Evolutionary conservation across 2,888 invertebrate species (phyloP).

Genomic region (Eupsilia transversa): DNA sequence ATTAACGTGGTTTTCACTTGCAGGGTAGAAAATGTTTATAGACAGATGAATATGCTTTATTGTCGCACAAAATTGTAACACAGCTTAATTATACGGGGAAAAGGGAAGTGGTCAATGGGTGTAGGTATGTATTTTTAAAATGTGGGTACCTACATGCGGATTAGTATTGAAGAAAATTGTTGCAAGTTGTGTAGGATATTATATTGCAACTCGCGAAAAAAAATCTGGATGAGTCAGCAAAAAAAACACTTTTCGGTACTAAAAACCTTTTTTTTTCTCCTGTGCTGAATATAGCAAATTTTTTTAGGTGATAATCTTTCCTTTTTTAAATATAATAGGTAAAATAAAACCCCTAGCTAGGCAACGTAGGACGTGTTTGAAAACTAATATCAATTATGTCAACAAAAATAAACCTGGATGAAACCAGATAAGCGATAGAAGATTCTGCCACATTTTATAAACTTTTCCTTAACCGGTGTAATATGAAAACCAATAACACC

Average conservation of each 20-base stretch:
- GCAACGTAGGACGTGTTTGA: not conserved
- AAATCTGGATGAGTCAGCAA: not conserved
- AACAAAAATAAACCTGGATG: constrained; percentile 9
- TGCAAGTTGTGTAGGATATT: not conserved
- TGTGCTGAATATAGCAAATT: not conserved
- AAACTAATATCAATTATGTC: constrained; percentile 11
- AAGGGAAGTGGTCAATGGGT: not conserved
- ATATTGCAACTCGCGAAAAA: too few relatives aligned
- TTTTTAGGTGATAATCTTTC: not conserved
- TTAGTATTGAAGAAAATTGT: not conserved
- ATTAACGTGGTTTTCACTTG: constrained; percentile 49
- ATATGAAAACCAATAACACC: constrained; percentile 56
- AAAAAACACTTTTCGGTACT: not conserved
- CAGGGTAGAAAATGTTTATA: constrained; percentile 3
- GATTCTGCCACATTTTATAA: constrained; percentile 42
- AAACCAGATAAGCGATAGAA: constrained; percentile 15
- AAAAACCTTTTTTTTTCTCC: not conserved
- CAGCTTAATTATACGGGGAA: not conserved
- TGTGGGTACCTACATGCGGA: not conserved
- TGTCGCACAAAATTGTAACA: not conserved
- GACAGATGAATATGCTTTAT: constrained; percentile 8
- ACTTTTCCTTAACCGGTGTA: constrained; percentile 33
- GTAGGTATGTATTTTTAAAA: not conserved
- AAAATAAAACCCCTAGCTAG: not conserved
- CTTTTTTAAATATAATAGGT: not conserved